Percentiles rank a stretch among this genome's conserved stretches.
Evolutionary conservation across 2,797 vertebrate genomes (phyloP).

Genomic region (Margarornis squamiger): DNA sequence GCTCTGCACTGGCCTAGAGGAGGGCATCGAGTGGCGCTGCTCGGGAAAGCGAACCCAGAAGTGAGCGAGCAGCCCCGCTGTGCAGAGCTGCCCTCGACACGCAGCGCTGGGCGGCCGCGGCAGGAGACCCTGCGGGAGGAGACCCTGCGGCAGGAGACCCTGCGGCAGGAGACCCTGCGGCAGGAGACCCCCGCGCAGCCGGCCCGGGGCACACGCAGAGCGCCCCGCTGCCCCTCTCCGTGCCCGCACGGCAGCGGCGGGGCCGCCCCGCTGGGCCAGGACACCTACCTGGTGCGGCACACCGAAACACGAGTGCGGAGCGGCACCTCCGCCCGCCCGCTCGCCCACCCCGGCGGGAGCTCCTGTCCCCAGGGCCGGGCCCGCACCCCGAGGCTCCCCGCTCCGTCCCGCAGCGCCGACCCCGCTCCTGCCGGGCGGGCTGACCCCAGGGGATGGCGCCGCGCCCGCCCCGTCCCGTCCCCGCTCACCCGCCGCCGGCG

Average conservation of each 20-base stretch:
- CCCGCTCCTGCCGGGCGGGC: background rate
- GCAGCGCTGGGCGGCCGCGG: rapidly evolving
- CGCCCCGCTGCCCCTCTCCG: rapidly evolving
- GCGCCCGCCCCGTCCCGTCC: background rate
- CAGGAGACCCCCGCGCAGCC: background rate
- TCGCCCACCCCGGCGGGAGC: too few relatives aligned
- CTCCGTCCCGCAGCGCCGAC: too few relatives aligned
- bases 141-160: too few relatives aligned
- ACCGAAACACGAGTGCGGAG: rapidly evolving
- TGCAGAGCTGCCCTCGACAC: rapidly evolving
- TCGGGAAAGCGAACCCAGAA: rapidly evolving
- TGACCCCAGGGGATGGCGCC: background rate
- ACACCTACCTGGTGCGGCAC: background rate
- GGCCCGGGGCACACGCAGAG: background rate
- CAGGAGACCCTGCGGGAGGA: background rate
- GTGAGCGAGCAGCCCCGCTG: rapidly evolving
- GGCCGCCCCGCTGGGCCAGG: background rate
- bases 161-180: background rate
- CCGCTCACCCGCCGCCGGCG: background rate
- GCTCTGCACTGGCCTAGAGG: background rate
- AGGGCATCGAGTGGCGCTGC: rapidly evolving
- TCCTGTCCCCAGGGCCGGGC: background rate
- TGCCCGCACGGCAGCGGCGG: too few relatives aligned
- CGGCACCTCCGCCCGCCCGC: background rate
- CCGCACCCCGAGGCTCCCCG: background rate